These are phyloP conservation scores for Phenacoccus solenopsis DNA, from an alignment of 1,140 invertebrate genomes.

Conservation along the genomic window DNA sequence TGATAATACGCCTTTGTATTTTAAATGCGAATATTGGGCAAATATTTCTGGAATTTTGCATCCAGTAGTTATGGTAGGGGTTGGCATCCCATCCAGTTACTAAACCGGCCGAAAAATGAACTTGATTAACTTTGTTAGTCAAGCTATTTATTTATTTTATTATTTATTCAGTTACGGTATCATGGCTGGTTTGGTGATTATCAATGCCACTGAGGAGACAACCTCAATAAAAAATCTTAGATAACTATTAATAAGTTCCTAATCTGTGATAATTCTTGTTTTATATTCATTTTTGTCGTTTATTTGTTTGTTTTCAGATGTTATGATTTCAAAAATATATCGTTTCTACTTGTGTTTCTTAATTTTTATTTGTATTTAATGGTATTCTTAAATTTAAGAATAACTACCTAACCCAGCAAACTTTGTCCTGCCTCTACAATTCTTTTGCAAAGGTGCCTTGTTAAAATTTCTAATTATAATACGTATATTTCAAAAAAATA, in stretches of 20 bases:
- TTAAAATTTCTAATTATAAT: too few species aligned
- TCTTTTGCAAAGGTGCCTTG: too few species aligned
- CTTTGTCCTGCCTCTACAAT: too few species aligned
- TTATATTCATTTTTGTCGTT: neutral
- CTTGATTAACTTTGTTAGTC: neutral
- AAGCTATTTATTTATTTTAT: neutral
- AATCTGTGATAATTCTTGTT: neutral
- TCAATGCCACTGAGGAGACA: neutral
- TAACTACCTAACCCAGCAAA: too few species aligned
- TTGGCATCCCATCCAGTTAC: conserved; percentile 45
- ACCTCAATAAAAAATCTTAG: conserved; percentile 8
- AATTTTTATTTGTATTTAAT: too few species aligned
- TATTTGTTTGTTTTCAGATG: conserved; percentile 1
- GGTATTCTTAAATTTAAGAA: too few species aligned
- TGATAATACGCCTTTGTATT: neutral
- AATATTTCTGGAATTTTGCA: conserved; percentile 15
- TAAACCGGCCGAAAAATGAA: neutral
- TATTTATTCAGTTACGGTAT: neutral
- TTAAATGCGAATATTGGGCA: neutral
- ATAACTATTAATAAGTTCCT: conserved; percentile 2
- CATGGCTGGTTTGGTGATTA: neutral
- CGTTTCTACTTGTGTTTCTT: too few species aligned
- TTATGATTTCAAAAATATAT: neutral
- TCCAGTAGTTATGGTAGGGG: conserved; percentile 37
- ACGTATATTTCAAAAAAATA: too few species aligned